phyloP scores from a whole-genome alignment of 2,113 vertebrate genomes.

The Labrus mixtus region DNA sequence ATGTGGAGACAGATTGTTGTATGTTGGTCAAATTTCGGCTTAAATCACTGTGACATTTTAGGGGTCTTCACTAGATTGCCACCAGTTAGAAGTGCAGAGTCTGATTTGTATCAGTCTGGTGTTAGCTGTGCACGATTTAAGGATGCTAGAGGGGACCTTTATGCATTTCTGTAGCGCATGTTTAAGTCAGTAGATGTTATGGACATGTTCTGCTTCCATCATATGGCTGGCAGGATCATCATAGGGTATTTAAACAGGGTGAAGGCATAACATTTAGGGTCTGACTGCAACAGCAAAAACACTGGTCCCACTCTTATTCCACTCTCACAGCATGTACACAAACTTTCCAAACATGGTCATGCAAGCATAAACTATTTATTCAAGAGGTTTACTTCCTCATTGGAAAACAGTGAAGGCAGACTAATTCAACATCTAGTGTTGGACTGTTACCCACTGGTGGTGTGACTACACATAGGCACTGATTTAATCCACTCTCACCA shows the following conservation, averaged over 20 bases:
- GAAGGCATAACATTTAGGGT: no score
- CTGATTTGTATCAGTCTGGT: background rate
- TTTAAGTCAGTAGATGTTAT: no score
- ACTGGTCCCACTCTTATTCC: background rate
- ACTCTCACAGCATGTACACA: background rate
- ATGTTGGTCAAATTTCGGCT: no score
- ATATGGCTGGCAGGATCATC: no score
- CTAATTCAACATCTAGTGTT: conserved; percentile 1
- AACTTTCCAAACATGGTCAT: conserved; percentile 12
- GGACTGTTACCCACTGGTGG: background rate
- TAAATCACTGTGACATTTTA: no score
- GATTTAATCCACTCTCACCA: background rate
- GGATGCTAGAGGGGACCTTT: background rate
- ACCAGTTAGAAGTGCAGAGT: background rate
- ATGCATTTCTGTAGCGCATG: background rate
- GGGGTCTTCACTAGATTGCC: no score
- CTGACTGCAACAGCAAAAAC: background rate
- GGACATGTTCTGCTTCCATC: no score
- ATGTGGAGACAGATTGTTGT: no score
- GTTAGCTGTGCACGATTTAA: conserved; percentile 17
- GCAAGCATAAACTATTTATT: conserved; percentile 63
- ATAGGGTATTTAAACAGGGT: no score
- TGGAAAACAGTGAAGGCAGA: conserved; percentile 20
- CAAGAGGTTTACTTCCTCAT: conserved; percentile 6
- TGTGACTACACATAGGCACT: background rate